These are phyloP conservation scores for Setophaga petechia DNA, from an alignment of 2,113 vertebrate genomes.

Conservation along the genomic window DNA sequence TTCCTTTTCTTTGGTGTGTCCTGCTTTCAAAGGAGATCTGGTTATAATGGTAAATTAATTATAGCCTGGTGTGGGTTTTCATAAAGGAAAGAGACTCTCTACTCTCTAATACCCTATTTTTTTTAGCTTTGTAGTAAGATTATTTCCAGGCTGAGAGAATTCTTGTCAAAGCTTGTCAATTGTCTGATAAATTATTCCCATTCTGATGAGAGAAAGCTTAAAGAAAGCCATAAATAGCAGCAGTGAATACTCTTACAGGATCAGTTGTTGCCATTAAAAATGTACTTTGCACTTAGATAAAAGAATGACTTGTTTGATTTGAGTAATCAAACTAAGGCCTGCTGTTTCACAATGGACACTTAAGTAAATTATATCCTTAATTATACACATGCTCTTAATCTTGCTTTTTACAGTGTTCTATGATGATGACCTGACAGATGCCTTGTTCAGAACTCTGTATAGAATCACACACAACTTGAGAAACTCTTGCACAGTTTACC, in stretches of 20 bases:
- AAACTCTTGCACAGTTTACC: slow-evolving; percentile 76
- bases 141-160: background rate
- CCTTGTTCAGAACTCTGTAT: slow-evolving; percentile 83
- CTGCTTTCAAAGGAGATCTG: background rate
- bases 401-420: slow-evolving; percentile 84
- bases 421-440: slow-evolving; percentile 89
- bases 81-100: background rate
- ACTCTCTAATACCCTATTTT: background rate
- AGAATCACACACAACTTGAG: slow-evolving; percentile 77
- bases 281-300: background rate
- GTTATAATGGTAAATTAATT: background rate
- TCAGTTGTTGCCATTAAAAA: background rate
- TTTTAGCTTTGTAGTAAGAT: background rate
- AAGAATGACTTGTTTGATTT: background rate
- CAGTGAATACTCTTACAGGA: background rate
- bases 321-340: background rate
- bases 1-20: background rate
- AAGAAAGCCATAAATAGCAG: background rate
- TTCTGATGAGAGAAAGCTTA: background rate
- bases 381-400: background rate
- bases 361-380: background rate
- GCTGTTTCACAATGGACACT: background rate
- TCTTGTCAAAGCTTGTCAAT: background rate
- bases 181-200: background rate
- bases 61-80: background rate